Evolutionary conservation across 2,888 invertebrate genomes (phyloP).

Genomic region (Podabrus alpinus): DNA sequence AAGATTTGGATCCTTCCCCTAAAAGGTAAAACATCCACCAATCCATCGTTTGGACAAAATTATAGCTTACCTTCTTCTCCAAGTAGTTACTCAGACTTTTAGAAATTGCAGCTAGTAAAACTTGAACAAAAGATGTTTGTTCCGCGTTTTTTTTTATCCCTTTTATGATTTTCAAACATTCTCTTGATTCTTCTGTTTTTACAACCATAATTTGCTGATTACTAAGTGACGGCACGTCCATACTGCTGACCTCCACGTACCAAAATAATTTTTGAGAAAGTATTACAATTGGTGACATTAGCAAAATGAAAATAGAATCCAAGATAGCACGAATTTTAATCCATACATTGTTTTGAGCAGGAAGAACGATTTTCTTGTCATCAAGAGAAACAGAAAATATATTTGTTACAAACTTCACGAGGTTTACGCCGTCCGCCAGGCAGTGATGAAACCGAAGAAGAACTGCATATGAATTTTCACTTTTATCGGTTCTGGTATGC

Average conservation of each 20-base stretch:
- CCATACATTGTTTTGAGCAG: no score
- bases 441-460: constrained; percentile 62
- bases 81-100: constrained; percentile 5
- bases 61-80: background rate
- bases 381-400: background rate
- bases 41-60: background rate
- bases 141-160: background rate
- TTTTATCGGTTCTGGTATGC: constrained; percentile 33
- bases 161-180: background rate
- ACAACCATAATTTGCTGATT: background rate
- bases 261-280: background rate
- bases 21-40: background rate
- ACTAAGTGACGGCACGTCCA: background rate
- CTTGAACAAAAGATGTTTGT: background rate
- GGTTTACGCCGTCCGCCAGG: constrained; percentile 60
- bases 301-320: background rate
- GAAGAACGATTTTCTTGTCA: background rate
- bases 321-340: background rate
- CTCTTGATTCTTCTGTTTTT: background rate
- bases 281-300: background rate
- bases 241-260: background rate
- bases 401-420: constrained; percentile 52
- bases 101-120: constrained; percentile 1
- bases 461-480: constrained; percentile 45
- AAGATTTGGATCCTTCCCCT: background rate